Conservation (phyloP, 2,113 vertebrate species). For the Gobiocypris rarus region DNA sequence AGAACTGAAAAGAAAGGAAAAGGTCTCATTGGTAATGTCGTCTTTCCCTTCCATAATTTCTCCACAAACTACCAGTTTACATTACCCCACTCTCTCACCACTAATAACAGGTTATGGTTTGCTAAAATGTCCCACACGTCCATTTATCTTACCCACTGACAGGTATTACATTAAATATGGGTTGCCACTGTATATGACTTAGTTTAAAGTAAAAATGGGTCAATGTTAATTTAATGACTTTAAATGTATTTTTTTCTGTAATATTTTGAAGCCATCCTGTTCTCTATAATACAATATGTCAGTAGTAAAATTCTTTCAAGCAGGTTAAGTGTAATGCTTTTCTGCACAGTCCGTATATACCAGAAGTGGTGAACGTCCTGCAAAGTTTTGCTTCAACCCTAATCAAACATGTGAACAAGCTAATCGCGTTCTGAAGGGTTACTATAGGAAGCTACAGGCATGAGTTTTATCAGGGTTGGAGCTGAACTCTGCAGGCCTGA, state of each 20-base stretch:
- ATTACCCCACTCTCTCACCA: constrained; percentile 61
- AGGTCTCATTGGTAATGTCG: constrained; percentile 15
- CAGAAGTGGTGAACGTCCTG: too few relatives aligned
- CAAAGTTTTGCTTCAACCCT: too few relatives aligned
- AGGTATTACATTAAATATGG: constrained; percentile 48
- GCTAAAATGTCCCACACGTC: constrained; percentile 44
- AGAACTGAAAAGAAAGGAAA: neutral
- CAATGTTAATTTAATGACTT: neutral
- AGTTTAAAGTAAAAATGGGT: neutral
- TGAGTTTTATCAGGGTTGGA: too few relatives aligned
- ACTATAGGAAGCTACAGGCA: too few relatives aligned
- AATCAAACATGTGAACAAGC: too few relatives aligned
- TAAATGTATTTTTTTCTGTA: neutral
- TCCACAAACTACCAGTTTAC: constrained; percentile 61
- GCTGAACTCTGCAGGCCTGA: too few relatives aligned
- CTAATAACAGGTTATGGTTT: constrained; percentile 67
- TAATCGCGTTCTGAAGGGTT: too few relatives aligned
- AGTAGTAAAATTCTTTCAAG: neutral
- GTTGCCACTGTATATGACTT: neutral
- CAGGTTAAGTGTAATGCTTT: neutral
- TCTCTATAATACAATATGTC: neutral
- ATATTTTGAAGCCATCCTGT: neutral
- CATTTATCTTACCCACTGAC: constrained; percentile 57
- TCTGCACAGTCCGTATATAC: neutral
- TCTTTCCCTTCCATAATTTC: constrained; percentile 34